Evolutionary conservation across 2,797 vertebrate species (phyloP).

Genomic region (Aldrovandia affinis): DNA sequence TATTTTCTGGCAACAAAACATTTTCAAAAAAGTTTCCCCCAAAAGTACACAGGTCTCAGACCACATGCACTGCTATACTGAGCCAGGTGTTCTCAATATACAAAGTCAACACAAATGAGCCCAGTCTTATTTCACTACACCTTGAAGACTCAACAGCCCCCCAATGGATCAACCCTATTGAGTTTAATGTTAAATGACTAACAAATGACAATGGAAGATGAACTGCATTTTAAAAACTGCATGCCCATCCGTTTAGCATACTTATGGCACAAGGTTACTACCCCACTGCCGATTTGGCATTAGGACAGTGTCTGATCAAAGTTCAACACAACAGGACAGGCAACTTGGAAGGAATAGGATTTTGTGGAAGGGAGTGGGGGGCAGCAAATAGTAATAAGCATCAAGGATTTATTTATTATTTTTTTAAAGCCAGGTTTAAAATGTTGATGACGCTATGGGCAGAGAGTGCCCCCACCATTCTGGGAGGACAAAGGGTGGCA

Average conservation of each 20-base stretch:
- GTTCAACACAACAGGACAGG: constrained; percentile 43
- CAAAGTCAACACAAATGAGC: constrained; percentile 25
- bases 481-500: neutral
- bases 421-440: constrained; percentile 9
- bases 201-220: constrained; percentile 70
- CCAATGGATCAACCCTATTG: constrained; percentile 35
- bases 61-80: neutral
- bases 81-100: too few relatives aligned
- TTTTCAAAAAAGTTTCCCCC: neutral
- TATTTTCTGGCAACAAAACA: neutral
- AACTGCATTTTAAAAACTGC: constrained; percentile 43
- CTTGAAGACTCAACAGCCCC: constrained; percentile 14
- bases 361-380: constrained; percentile 32
- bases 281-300: constrained; percentile 32
- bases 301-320: constrained; percentile 42
- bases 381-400: constrained; percentile 15
- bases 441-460: neutral
- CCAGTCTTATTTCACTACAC: constrained; percentile 36
- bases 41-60: neutral
- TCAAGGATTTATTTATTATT: too few relatives aligned
- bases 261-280: constrained; percentile 47
- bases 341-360: constrained; percentile 52
- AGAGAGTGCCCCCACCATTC: neutral
- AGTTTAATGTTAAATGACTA: constrained; percentile 51
- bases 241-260: constrained; percentile 52